These are phyloP conservation scores for Baronia brevicornis DNA, from an alignment of 2,888 invertebrate species.

Conservation along the genomic window DNA sequence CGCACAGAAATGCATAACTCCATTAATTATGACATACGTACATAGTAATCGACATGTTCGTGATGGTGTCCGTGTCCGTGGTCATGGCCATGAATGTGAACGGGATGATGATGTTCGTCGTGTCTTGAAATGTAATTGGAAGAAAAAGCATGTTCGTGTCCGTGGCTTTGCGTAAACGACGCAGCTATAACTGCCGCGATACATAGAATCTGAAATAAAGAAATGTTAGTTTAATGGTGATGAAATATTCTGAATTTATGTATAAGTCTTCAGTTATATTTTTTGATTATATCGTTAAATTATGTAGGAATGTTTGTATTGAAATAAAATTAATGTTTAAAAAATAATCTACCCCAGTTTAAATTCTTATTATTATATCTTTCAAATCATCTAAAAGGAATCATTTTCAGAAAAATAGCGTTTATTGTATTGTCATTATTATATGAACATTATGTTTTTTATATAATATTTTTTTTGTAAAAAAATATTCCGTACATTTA, in stretches of 20 bases:
- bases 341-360: no score
- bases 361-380: no score
- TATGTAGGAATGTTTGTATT: no score
- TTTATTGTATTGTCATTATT: no score
- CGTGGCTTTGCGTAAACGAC: constrained; percentile 33
- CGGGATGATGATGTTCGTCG: constrained; percentile 42
- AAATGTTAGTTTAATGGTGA: constrained; percentile 2
- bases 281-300: no score
- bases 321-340: no score
- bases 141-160: constrained; percentile 36
- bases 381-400: no score
- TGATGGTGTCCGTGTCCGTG: constrained; percentile 31
- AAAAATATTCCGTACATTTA: constrained; percentile 1
- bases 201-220: constrained; percentile 25
- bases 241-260: no score
- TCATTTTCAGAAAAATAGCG: no score
- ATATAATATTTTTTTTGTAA: no score
- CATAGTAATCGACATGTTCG: constrained; percentile 26
- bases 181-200: constrained; percentile 33
- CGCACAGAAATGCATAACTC: not conserved
- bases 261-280: no score
- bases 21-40: constrained; percentile 16
- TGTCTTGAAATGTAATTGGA: constrained; percentile 52
- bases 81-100: constrained; percentile 33
- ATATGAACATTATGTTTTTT: no score